Base-by-base conservation (phyloP, 2,888 invertebrate species). In the Leptinotarsa peninsularis region DNA sequence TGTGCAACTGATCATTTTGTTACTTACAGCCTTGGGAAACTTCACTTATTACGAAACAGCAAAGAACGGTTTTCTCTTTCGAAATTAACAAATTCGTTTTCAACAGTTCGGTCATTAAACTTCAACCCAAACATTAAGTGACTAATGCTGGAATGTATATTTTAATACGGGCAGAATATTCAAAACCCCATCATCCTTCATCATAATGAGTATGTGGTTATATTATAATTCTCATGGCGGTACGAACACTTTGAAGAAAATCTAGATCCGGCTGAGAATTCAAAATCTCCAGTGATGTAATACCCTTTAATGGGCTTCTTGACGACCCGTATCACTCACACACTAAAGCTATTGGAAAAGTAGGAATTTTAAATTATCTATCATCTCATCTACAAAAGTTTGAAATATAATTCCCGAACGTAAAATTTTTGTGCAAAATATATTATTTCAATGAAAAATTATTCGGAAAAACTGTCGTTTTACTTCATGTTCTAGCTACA, bases 151-250 rank as follows among this genome's bases (percentile, higher is more conserved):
- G 63, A 63, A 63, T 63, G 33, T 63, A 10, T 43, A 43, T 43
- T 43, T 43, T 43, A 43, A 43, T 43, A 43, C 43, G 43, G 10
- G 13, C 10, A 13, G 13, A 43, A 43, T 43, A 13, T n/a, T 63
- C 33, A 63, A 33, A 63, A 63, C 18, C 63, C 63, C 10, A n/a
- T 33, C 17, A 63, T 63, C 21, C 15, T 15, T 23, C 18, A 33
- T 33, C 63, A 33, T 27, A 18, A 27, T 63, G 33, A 3, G 33
- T 33, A 27, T 63, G 63, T 63, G 33, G 27, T 63, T 33, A 58
- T 58, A 63, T 63, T 33, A 63, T 43, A 63, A 63, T n/a, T 43
- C 43, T 43, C 33, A n/a, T 63, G 63, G n/a, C 63, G 63, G 43
- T 33, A 7, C 7, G 43, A 27, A n/a, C 33, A n/a, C 27, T 13